phyloP scores from a whole-genome alignment of 2,113 vertebrate species.

The Melanotaenia duboulayi region DNA sequence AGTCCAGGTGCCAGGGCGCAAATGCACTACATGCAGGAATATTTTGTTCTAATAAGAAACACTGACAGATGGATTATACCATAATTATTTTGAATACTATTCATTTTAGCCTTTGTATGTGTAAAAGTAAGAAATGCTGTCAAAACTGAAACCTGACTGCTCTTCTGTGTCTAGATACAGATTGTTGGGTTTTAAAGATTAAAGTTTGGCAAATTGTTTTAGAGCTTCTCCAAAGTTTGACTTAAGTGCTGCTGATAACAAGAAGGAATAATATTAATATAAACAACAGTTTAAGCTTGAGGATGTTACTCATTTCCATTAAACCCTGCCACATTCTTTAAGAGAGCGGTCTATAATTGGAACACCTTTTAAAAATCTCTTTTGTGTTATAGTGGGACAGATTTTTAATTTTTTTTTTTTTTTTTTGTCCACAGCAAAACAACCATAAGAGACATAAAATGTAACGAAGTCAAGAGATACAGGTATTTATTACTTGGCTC shows the following conservation, averaged over 20 bases:
- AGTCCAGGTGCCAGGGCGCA: constrained; percentile 63
- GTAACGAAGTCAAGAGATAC: constrained; percentile 34
- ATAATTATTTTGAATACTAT: not conserved
- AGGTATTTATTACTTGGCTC: constrained; percentile 19
- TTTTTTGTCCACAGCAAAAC: constrained; percentile 38
- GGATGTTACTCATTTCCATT: not conserved
- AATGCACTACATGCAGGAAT: constrained; percentile 37
- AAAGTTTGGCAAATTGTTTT: constrained; percentile 32
- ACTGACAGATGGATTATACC: not conserved
- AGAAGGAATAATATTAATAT: constrained; percentile 6
- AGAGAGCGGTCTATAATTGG: not conserved
- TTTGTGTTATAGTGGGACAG: not conserved
- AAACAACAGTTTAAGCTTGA: constrained; percentile 19
- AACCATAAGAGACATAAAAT: constrained; percentile 22
- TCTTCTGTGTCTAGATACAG: constrained; percentile 22
- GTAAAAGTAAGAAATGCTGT: not conserved
- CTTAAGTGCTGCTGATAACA: constrained; percentile 15
- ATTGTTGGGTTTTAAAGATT: constrained; percentile 25
- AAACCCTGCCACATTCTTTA: not conserved
- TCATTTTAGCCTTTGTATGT: not conserved
- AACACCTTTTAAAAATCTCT: constrained; percentile 1
- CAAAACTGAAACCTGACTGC: not conserved
- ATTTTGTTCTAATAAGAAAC: constrained; percentile 11
- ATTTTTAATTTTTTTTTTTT: too few species aligned
- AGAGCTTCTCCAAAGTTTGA: constrained; percentile 1